phyloP scores from a whole-genome alignment of 2,113 vertebrate genomes.

The Lycaon pictus region DNA sequence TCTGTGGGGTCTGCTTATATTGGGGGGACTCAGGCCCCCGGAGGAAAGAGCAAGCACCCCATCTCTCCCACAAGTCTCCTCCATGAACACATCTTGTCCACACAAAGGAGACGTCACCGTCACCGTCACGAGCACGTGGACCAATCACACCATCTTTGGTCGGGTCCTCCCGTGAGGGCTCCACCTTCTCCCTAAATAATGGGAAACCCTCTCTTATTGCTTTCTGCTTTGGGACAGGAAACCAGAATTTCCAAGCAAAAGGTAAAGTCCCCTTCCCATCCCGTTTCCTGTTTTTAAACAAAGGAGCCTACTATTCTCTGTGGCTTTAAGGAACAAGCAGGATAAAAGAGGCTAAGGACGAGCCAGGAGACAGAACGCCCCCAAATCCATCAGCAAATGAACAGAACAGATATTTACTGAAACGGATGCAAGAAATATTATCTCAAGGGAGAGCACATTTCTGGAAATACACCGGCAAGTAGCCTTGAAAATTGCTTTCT shows the following conservation, averaged over 20 bases:
- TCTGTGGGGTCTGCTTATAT: neutral
- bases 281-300: neutral
- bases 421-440: neutral
- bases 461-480: constrained; percentile 39
- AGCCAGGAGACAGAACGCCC: neutral
- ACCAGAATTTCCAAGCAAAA: neutral
- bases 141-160: neutral
- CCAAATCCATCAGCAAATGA: constrained; percentile 14
- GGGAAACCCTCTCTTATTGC: neutral
- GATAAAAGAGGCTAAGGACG: neutral
- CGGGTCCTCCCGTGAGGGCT: neutral
- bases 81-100: neutral
- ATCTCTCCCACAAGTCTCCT: neutral
- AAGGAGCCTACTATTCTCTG: neutral
- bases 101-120: accelerated
- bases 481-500: constrained; percentile 55
- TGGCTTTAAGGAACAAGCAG: constrained; percentile 27
- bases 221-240: neutral
- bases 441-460: constrained; percentile 54
- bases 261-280: neutral
- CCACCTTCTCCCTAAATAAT: neutral
- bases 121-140: accelerated
- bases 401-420: neutral
- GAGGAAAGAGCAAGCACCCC: neutral
- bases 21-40: neutral